These are phyloP conservation scores for Clunio marinus DNA, from an alignment of 2,888 invertebrate genomes.

Conservation along the genomic window DNA sequence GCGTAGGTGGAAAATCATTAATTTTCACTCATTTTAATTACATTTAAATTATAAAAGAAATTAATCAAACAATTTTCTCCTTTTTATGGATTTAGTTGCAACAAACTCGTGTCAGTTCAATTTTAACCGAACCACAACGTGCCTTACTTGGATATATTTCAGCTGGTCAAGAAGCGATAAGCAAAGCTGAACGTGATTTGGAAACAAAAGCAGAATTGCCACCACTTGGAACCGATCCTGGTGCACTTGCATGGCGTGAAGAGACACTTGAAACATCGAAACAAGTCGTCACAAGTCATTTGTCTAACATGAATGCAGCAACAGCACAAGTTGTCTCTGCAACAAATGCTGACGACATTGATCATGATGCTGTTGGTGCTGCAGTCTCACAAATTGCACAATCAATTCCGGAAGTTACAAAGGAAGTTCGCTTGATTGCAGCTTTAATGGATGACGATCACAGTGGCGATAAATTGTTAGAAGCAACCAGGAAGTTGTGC, in stretches of 20 bases:
- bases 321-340: slow-evolving; percentile 96
- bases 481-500: slow-evolving; percentile 89
- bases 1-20: slow-evolving; percentile 32
- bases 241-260: slow-evolving; percentile 90
- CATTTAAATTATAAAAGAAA: background rate
- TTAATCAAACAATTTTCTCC: background rate
- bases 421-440: slow-evolving; percentile 74
- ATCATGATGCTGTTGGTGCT: slow-evolving; percentile 92
- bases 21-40: background rate
- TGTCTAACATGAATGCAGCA: slow-evolving; percentile 98
- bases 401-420: slow-evolving; percentile 93
- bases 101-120: slow-evolving; percentile 78
- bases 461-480: slow-evolving; percentile 78
- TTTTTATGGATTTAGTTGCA: slow-evolving; percentile 59
- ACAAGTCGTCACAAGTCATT: slow-evolving; percentile 93
- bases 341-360: slow-evolving; percentile 83
- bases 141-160: slow-evolving; percentile 89
- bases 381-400: slow-evolving; percentile 96
- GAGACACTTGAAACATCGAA: slow-evolving; percentile 90
- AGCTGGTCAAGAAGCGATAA: slow-evolving; percentile 81
- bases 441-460: slow-evolving; percentile 86
- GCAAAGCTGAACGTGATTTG: slow-evolving; percentile 77
- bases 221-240: slow-evolving; percentile 75
- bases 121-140: slow-evolving; percentile 85
- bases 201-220: slow-evolving; percentile 58